phyloP scores from a whole-genome alignment of 2,888 invertebrate genomes.

The Rosalia funebris region DNA sequence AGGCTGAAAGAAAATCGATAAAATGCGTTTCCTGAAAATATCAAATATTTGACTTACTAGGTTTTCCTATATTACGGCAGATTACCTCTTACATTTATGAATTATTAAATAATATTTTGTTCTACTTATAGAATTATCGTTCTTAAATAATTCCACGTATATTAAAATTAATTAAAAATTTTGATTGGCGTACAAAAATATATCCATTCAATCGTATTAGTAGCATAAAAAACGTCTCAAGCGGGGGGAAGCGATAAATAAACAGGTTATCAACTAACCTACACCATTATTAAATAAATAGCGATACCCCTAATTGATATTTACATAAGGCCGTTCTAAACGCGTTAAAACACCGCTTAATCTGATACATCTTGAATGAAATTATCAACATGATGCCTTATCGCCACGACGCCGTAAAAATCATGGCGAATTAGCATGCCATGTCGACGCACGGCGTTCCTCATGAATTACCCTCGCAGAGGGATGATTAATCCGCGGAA shows the following conservation, averaged over 20 bases:
- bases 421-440: conserved; percentile 24
- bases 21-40: too few species aligned
- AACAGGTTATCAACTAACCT: neutral
- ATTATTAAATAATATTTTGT: too few species aligned
- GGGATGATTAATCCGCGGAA: too few species aligned
- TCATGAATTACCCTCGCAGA: neutral
- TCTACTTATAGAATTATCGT: too few species aligned
- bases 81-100: too few species aligned
- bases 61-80: too few species aligned
- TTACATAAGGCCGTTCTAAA: conserved; percentile 24
- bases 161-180: too few species aligned
- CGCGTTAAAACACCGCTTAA: conserved; percentile 25
- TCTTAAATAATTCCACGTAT: too few species aligned
- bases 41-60: too few species aligned
- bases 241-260: neutral
- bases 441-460: too few species aligned
- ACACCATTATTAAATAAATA: conserved; percentile 12
- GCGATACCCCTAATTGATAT: conserved; percentile 24
- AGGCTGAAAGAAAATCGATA: too few species aligned
- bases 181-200: too few species aligned
- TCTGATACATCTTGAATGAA: conserved; percentile 41
- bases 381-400: conserved; percentile 37
- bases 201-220: neutral
- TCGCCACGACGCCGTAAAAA: conserved; percentile 19
- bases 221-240: neutral